A percentile compares a stretch with the other conserved stretches of the same genome.
These are phyloP conservation scores for Pantherophis guttatus DNA, from an alignment of 2,113 vertebrate genomes.

Conservation along the genomic window DNA sequence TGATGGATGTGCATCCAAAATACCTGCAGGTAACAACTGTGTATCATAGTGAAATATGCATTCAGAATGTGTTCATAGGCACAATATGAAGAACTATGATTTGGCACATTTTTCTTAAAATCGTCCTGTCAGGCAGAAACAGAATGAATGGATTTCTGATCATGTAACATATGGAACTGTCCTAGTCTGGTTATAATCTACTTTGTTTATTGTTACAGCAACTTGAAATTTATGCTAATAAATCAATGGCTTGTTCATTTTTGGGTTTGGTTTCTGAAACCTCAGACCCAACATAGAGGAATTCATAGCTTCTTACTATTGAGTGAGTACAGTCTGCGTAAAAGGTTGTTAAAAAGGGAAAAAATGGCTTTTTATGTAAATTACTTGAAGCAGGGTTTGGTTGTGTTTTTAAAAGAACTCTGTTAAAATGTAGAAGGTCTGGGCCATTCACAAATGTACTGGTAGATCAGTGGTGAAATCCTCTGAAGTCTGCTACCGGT, in stretches of 20 bases:
- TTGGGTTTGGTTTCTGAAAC: not conserved
- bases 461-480: not conserved
- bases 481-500: too few relatives aligned
- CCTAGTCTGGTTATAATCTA: not conserved
- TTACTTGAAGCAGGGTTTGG: not conserved
- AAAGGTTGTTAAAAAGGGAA: not conserved
- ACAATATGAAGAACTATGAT: not conserved
- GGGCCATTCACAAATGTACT: not conserved
- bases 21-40: not conserved
- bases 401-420: not conserved
- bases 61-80: not conserved
- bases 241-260: not conserved
- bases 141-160: not conserved
- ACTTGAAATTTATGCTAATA: not conserved
- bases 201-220: not conserved
- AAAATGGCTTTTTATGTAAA: not conserved
- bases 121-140: not conserved
- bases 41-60: not conserved
- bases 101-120: not conserved
- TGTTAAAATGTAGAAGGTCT: not conserved
- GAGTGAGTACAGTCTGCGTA: not conserved
- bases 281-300: not conserved
- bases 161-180: not conserved
- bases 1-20: not conserved
- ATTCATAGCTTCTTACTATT: not conserved